These are phyloP conservation scores for Tricholauxania praeusta DNA, from an alignment of 2,888 invertebrate genomes.

Conservation along the genomic window DNA sequence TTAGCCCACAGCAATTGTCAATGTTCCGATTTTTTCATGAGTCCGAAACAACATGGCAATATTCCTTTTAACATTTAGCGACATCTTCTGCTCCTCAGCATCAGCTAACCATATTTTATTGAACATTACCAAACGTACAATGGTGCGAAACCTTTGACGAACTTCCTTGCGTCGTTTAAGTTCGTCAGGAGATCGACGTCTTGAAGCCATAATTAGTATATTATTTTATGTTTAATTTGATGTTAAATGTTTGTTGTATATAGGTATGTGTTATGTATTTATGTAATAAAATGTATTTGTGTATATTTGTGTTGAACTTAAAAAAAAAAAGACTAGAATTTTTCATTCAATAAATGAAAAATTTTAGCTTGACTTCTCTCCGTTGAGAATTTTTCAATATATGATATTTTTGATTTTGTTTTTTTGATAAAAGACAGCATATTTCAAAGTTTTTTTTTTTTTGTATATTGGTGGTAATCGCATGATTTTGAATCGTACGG, in stretches of 20 bases:
- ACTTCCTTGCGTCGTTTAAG: slow-evolving; percentile 67
- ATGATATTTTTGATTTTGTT: no score
- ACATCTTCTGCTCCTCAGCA: slow-evolving; percentile 48
- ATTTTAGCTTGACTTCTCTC: no score
- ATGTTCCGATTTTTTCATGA: slow-evolving; percentile 69
- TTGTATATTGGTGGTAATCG: accelerated
- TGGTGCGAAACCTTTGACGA: slow-evolving; percentile 71
- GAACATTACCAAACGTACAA: slow-evolving; percentile 71
- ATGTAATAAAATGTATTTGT: no score
- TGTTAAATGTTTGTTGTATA: no score
- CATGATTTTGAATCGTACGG: accelerated
- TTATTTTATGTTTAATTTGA: no score
- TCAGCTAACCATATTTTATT: slow-evolving; percentile 65
- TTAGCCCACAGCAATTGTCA: slow-evolving; percentile 68
- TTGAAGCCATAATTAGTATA: slow-evolving; percentile 40
- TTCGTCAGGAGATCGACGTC: slow-evolving; percentile 46
- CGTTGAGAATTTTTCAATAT: no score
- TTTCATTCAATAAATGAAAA: no score
- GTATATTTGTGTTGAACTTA: no score
- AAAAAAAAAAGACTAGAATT: no score
- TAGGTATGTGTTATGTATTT: no score
- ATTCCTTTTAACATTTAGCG: slow-evolving; percentile 66
- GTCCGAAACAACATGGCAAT: slow-evolving; percentile 71
- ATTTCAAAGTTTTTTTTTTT: no score
- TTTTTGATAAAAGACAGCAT: no score